Evolutionary conservation across 2,888 invertebrate species (phyloP), one percentile per base, ranked within the genome.

Genomic region (Acanthosoma haemorrhoidale): DNA sequence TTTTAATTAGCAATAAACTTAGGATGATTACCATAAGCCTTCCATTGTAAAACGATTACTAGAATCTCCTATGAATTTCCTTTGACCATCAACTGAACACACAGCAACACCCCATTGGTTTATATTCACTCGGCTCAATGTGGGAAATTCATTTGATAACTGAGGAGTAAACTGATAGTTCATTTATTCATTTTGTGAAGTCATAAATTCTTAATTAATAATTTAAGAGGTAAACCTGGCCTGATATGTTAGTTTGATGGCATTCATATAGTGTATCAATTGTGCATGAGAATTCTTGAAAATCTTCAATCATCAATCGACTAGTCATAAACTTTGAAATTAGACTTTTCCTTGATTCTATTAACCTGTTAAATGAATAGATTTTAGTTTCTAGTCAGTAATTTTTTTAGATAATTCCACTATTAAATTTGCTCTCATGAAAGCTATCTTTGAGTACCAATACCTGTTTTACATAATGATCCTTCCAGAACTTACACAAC

Each of bases 51-150:
- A 71, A 15, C n/a, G 34, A n/a, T 6, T 16, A 2, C 29, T 18
- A 11, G 60, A 58, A 38, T 71, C 61, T 1, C 71, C 71, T 11
- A 51, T 32, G 21, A 68, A 68, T 41, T 68, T 68, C 38, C 71
- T 68, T 21, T 71, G 71, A 11, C 71, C 71, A 38, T 71, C 68
- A 13, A 68, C 9, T 2, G 68, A 43, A 32, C 68, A 68, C 4
- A 71, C 38, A 15, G 71, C 71, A 21, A 68, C 58, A 21, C 51
- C 68, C 71, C 71, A 71, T 5, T 32, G 8, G 32, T 60, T 61
- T 25, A 15, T 9, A 51, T 61, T 32, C 1, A 68, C 38, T 9
- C 25, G 51, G 5, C 18, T 15, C 6, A 64, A 25, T n/a, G 39
- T 41, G 9, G 64, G 41, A 31, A 64, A 38, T 41, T 43, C 64